Evolutionary conservation across 2,888 invertebrate species (phyloP), one percentile per base, ranked within the genome.

Genomic region (Callyntrura guangdongensis): DNA sequence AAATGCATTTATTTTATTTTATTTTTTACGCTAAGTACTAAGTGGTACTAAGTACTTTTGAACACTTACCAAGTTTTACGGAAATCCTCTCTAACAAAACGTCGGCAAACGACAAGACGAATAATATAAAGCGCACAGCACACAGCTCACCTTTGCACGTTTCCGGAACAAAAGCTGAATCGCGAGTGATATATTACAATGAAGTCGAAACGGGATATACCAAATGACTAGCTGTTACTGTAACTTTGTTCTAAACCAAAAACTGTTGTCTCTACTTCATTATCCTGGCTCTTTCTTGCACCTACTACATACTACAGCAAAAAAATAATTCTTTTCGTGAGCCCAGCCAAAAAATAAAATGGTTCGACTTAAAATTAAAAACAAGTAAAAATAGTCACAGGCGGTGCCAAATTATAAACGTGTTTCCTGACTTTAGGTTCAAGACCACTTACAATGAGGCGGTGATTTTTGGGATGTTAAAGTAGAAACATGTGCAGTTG

Each of bases 311-410:
- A 36, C 36, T 36, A 36, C 27, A 85, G 53, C 49, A 25, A 72
- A 36, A n/a, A 77, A 77, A 77, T 11, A 64, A 86, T 59, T 47
- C 74, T 82, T 22, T 67, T 59, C 17, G 88, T 56, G 83, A 89
- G 89, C 89, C 89, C 89, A 89, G 89, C 89, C 88, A 88, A 89
- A 89, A 82, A 64, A 59, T 27, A 69, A 74, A 89, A 74, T 61
- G 64, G 69, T 61, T 74, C 61, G 49, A 89, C 27, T 89, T 89
- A 77, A 83, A 89, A 89, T 83, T 89, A 74, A 89, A 88, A 89
- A 83, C 83, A 83, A 77, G 89, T 89, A 89, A 89, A 89, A 89
- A 89, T 89, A 89, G 89, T 83, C 83, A 59, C 27, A 83, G 74
- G 83, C 59, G 27, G 61, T 89, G 89, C 89, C 89, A 89, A 89